These are phyloP conservation scores for Zophobas morio DNA, from an alignment of 1,140 invertebrate species.

Conservation along the genomic window DNA sequence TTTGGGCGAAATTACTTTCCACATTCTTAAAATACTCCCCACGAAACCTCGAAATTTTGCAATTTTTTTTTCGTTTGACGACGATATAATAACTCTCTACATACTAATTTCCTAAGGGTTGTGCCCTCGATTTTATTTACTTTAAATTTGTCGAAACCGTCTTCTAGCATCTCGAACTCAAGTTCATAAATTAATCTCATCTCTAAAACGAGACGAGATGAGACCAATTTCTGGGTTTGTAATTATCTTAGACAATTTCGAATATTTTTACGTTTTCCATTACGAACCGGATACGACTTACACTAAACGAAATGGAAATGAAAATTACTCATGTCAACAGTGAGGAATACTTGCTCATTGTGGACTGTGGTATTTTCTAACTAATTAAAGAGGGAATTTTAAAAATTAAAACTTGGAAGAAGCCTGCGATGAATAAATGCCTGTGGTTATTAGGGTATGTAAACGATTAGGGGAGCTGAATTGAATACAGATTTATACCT, in stretches of 20 bases:
- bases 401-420: slow-evolving; percentile 15
- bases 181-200: slow-evolving; percentile 35
- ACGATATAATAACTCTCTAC: slow-evolving; percentile 4
- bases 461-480: not conserved
- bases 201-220: slow-evolving; percentile 22
- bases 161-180: slow-evolving; percentile 18
- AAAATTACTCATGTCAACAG: not conserved
- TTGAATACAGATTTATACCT: no score
- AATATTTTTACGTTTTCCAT: slow-evolving; percentile 5
- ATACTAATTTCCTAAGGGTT: slow-evolving; percentile 17
- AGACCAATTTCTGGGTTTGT: not conserved
- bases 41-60: not conserved
- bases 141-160: slow-evolving; percentile 26
- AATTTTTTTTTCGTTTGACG: not conserved
- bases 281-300: not conserved
- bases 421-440: slow-evolving; percentile 9
- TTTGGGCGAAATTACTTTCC: no score
- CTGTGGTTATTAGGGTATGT: slow-evolving; percentile 28
- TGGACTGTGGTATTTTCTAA: slow-evolving; percentile 24
- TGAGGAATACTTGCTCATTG: slow-evolving; percentile 7
- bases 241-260: slow-evolving; percentile 25
- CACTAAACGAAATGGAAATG: not conserved
- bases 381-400: slow-evolving; percentile 11
- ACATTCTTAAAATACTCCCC: not conserved
- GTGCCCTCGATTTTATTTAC: slow-evolving; percentile 9